Evolutionary conservation across 2,888 invertebrate genomes (phyloP), one percentile per base, ranked within the genome.

Genomic region (Leptopterna dolabrata): DNA sequence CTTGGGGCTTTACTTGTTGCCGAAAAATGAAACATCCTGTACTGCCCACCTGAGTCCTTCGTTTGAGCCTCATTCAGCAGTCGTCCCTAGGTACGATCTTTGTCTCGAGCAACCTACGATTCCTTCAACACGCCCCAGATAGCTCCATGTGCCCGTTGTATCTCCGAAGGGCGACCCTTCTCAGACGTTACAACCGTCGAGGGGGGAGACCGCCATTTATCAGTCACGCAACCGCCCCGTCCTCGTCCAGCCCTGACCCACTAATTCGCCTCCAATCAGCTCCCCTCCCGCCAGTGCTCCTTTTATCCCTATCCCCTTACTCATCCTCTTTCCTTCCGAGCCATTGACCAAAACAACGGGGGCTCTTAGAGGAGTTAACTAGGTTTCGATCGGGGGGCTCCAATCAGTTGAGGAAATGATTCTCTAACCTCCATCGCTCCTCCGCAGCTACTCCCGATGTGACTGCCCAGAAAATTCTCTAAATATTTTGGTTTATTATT

Each of bases 351-450:
- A 55, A 83, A 83, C 83, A 27, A 36, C 63, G 63, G 63, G 63
- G 63, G 24, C 29, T 43, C 36, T 81, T 24, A 43, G 83, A 29
- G 43, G 55, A 41, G 81, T 83, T 83, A 83, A 83, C 83, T 83
- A 63, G 27, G 83, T 83, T 83, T 83, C 83, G 83, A 83, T 83
- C 83, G 63, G 43, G 70, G 30, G 27, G 70, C 29, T 63, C 83
- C 83, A 83, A 83, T 83, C 83, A 83, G 63, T 70, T 24, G 24
- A 19, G 83, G 83, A 83, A 83, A 83, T 83, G 36, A 19, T 83
- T 70, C 27, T 71, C 71, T 36, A 24, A 27, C 51, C 70, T 71
- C 43, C 36, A 27, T 0, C 24, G 24, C 83, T 24, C 43, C 27
- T 45, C 45, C 45, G 9, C 19, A 29, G 2, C 29, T 71, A 36